These are phyloP conservation scores for Pangasius larnaudii DNA, from an alignment of 2,797 vertebrate genomes.

Conservation along the genomic window DNA sequence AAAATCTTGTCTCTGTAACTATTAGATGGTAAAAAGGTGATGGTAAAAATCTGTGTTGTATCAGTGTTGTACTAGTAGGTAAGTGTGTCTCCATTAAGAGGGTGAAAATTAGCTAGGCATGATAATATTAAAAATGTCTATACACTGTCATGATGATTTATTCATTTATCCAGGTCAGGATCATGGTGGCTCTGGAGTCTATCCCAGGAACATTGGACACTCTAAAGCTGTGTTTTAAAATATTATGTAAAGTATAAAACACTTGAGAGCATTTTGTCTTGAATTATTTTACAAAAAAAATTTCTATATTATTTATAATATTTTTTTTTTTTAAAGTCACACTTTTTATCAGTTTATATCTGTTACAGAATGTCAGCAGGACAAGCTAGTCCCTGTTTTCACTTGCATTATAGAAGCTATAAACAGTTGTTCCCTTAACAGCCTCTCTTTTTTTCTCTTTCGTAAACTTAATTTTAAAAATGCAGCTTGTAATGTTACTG, in stretches of 20 bases:
- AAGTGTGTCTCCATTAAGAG: neutral
- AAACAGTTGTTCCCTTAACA: neutral
- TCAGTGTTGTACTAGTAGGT: neutral
- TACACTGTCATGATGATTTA: neutral
- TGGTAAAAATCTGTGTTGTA: neutral
- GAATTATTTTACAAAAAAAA: too few relatives aligned
- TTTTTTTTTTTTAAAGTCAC: neutral
- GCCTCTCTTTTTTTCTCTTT: neutral
- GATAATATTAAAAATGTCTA: neutral
- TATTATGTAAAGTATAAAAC: neutral
- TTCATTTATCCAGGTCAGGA: neutral
- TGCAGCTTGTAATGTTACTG: constrained; percentile 21
- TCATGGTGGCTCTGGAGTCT: neutral
- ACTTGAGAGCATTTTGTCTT: too few relatives aligned
- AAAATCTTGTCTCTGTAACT: constrained; percentile 35
- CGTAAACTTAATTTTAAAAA: neutral
- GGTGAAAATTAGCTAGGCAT: neutral
- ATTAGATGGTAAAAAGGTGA: neutral
- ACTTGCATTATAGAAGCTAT: neutral
- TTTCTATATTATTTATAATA: too few relatives aligned
- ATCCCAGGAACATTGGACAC: neutral
- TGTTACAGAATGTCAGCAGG: neutral
- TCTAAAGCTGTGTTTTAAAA: neutral
- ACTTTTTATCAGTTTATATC: neutral
- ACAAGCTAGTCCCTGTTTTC: neutral